A percentile compares a stretch with the other conserved stretches of the same genome.
Conservation (phyloP, 2,888 invertebrate species). For the Pseudococcus viburni region DNA sequence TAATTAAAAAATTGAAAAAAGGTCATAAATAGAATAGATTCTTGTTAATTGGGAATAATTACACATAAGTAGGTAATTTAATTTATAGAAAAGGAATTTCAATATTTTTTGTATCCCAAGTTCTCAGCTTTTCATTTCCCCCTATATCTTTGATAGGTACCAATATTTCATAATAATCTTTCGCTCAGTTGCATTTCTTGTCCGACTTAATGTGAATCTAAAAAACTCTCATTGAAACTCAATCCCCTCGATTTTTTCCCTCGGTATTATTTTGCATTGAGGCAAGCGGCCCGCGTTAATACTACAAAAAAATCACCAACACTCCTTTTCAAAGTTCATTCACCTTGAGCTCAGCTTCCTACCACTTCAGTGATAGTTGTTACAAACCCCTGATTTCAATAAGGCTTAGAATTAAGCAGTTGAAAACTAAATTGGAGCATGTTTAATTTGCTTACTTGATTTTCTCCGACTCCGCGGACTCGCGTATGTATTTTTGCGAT, state of each 20-base stretch:
- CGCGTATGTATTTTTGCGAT: slow-evolving; percentile 23
- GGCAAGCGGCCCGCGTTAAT: slow-evolving; percentile 62
- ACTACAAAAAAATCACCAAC: slow-evolving; percentile 51
- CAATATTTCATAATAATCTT: background rate
- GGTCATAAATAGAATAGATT: too few relatives aligned
- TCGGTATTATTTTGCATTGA: slow-evolving; percentile 66
- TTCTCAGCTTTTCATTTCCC: background rate
- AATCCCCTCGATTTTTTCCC: slow-evolving; percentile 65
- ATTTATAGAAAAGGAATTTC: background rate
- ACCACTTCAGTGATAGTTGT: slow-evolving; percentile 59
- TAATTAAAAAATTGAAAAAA: background rate
- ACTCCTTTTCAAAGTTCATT: slow-evolving; percentile 63
- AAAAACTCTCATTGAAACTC: slow-evolving; percentile 66
- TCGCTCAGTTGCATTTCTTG: slow-evolving; percentile 49
- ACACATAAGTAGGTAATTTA: background rate
- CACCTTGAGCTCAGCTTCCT: slow-evolving; percentile 62
- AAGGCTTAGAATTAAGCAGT: slow-evolving; percentile 63
- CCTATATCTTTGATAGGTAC: background rate
- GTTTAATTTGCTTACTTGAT: slow-evolving; percentile 59
- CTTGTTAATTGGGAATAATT: too few relatives aligned
- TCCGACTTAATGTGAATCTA: slow-evolving; percentile 58
- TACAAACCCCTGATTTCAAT: slow-evolving; percentile 65
- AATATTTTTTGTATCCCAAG: background rate
- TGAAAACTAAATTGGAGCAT: slow-evolving; percentile 57
- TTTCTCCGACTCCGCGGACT: background rate